phyloP scores from a whole-genome alignment of 2,797 vertebrate genomes.

The Hippoglossus hippoglossus region DNA sequence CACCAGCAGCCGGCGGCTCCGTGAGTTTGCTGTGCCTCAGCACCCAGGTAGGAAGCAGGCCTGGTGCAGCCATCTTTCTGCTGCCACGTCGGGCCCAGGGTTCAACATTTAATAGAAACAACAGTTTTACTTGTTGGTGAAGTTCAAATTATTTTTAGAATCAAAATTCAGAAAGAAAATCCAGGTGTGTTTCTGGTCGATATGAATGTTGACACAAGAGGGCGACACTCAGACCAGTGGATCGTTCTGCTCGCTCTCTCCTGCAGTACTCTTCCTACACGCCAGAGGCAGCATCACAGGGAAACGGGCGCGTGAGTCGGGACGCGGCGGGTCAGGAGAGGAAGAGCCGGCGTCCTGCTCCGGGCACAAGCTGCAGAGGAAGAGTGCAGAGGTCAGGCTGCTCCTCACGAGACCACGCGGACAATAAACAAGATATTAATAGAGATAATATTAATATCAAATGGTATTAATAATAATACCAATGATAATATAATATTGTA shows the following conservation, averaged over 20 bases:
- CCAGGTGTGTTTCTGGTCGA: neutral
- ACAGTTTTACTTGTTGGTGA: no score
- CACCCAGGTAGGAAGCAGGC: conserved; percentile 70
- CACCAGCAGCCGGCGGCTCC: conserved; percentile 70
- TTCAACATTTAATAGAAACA: no score
- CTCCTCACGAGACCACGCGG: no score
- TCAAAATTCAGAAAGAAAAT: no score
- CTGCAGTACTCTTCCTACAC: conserved; percentile 69
- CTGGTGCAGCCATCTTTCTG: neutral
- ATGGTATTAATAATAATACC: no score
- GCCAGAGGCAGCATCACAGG: conserved; percentile 68
- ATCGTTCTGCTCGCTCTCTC: neutral
- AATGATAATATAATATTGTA: no score
- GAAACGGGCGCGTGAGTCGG: conserved; percentile 70
- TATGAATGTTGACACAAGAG: neutral
- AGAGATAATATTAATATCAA: no score
- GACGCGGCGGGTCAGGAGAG: no score
- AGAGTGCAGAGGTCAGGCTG: conserved; percentile 74
- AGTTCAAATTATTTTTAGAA: no score
- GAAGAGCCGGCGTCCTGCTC: conserved; percentile 51
- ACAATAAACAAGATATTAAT: no score
- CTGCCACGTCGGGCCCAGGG: no score
- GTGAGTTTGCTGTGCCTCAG: conserved; percentile 79
- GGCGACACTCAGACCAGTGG: no score
- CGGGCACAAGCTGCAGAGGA: conserved; percentile 77